Conservation (phyloP, 2,888 invertebrate genomes). For the Spodoptera exigua region DNA sequence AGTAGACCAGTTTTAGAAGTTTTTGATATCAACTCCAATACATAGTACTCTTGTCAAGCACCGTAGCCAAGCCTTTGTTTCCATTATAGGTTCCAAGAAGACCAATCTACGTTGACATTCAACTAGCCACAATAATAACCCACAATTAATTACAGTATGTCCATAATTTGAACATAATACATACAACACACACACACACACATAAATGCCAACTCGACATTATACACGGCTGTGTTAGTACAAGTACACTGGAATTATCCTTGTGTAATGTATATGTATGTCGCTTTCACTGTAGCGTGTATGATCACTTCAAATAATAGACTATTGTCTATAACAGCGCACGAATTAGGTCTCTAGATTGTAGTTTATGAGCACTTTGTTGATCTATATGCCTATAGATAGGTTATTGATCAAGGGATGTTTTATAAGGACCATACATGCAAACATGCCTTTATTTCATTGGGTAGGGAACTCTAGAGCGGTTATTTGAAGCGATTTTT, state of each 20-base stretch:
- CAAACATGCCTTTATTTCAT: too few relatives aligned
- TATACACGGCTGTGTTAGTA: slow-evolving; percentile 22
- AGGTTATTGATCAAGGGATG: neutral
- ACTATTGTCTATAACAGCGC: slow-evolving; percentile 48
- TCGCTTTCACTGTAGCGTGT: slow-evolving; percentile 50
- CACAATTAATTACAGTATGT: neutral
- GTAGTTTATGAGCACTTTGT: slow-evolving; percentile 34
- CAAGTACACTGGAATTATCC: slow-evolving; percentile 43
- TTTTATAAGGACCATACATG: neutral
- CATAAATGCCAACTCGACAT: slow-evolving; percentile 18
- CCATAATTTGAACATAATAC: neutral
- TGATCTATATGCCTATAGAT: slow-evolving; percentile 16
- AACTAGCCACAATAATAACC: neutral
- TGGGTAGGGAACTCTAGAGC: too few relatives aligned
- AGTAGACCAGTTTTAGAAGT: too few relatives aligned
- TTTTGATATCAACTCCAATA: too few relatives aligned
- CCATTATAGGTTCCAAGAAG: too few relatives aligned
- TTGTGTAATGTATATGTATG: slow-evolving; percentile 46
- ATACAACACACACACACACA: neutral
- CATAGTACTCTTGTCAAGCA: too few relatives aligned
- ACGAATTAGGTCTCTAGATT: slow-evolving; percentile 45
- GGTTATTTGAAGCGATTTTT: too few relatives aligned
- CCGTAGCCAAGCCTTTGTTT: too few relatives aligned
- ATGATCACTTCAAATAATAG: slow-evolving; percentile 55
- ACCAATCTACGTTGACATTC: too few relatives aligned